Evolutionary conservation across 2,888 invertebrate genomes (phyloP).

Genomic region (Drosophila lacicola): DNA sequence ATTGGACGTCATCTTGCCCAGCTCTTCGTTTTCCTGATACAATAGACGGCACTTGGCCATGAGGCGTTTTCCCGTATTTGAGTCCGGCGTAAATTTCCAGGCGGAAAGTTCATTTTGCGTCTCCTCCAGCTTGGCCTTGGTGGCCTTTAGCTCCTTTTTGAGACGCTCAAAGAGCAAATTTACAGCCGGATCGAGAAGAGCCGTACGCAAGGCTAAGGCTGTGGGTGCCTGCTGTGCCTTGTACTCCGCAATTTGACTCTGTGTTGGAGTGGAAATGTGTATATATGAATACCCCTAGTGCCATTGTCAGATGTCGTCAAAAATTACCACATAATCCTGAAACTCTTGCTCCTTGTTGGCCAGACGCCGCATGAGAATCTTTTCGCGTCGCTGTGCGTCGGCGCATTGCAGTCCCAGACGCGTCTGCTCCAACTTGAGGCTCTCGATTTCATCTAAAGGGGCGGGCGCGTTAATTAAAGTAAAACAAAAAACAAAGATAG

Average conservation of each 20-base stretch:
- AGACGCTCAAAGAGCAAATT: constrained; percentile 96
- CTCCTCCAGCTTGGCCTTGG: constrained; percentile 96
- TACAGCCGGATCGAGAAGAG: constrained; percentile 97
- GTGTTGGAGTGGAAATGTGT: constrained; percentile 78
- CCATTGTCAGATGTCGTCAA: neutral
- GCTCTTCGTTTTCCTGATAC: constrained; percentile 98
- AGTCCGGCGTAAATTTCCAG: constrained; percentile 99
- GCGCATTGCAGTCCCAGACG: constrained; percentile 92
- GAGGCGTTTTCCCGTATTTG: constrained; percentile 98
- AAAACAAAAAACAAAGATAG: constrained; percentile 23
- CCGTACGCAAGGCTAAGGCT: constrained; percentile 90
- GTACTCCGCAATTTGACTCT: constrained; percentile 97
- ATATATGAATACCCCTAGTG: neutral
- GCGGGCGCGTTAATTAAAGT: constrained; percentile 1
- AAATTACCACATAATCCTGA: constrained; percentile 96
- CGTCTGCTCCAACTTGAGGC: constrained; percentile 89
- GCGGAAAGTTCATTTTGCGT: constrained; percentile 98
- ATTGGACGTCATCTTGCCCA: constrained; percentile 97
- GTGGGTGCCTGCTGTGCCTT: constrained; percentile 95
- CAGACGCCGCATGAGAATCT: constrained; percentile 95
- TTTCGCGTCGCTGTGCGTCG: constrained; percentile 96
- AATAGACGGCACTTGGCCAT: constrained; percentile 98
- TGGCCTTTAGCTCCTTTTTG: constrained; percentile 94
- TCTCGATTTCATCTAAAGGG: constrained; percentile 83
- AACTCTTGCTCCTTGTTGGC: constrained; percentile 98